Base-by-base conservation (phyloP, 2,797 vertebrate species). In the Periophthalmus magnuspinnatus region DNA sequence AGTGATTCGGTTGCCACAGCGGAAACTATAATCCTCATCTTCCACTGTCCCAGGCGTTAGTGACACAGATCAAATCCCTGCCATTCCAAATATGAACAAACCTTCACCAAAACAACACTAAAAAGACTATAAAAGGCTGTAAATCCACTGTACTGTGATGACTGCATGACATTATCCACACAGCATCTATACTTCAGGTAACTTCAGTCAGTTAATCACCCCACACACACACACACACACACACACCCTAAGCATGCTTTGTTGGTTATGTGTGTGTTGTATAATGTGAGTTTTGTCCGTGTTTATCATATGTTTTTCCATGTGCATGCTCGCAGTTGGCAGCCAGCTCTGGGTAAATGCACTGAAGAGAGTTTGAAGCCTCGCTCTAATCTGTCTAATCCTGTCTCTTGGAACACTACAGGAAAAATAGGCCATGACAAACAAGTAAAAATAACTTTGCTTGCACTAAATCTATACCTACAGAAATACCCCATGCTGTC, bases 381-480 rank as follows among this genome's bases (percentile, higher is more conserved):
- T 28, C 22, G 28, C 64, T 41, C 70, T 90, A 88, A 91, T 88
- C 86, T 85, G 78, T 80, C 54, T 91, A 89, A 91, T 91, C 88
- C 80, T 70, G 56, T 69, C 74, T 82, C 69, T 76, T 84, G 70
- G 78, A 84, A 87, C 75, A 83, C 69, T 70, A 59, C 69, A 63
- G 67, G 34, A 47, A 80, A 88, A 90, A 81, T 71, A 75, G 77
- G 72, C 70, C 64, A 77, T 58, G 75, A 17, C 28, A 77, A 80
- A 80, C 79, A 79, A 82, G 74, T 33, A 71, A 65, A 82, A 83
- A 80, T 81, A 84, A 75, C 65, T 28, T 36, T 6, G 19, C 67
- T 65, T 70, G 52, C 13, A 77, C 54, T 54, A 54, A 38, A 59
- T 4, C n/a, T 22, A 22, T 45, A 59, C 4, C n/a, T 56, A 24